phyloP scores from a whole-genome alignment of 2,888 invertebrate species.

The Tubiluchus corallicola region DNA sequence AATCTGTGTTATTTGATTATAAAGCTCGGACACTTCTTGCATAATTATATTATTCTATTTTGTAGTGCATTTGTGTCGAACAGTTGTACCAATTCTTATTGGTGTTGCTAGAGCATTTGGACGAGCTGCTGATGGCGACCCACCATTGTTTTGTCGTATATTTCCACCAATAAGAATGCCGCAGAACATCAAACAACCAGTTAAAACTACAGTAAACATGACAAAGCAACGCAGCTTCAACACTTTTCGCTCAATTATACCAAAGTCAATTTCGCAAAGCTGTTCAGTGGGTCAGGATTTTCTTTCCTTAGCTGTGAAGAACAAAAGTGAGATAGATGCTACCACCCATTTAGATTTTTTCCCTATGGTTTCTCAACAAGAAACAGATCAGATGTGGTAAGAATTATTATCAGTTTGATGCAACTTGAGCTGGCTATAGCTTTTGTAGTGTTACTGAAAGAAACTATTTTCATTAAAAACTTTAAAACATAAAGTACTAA shows the following conservation, averaged over 20 bases:
- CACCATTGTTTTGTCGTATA: constrained; percentile 59
- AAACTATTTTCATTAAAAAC: too few relatives aligned
- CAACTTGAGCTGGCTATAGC: too few relatives aligned
- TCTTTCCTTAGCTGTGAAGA: too few relatives aligned
- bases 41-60: constrained; percentile 15
- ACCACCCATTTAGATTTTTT: too few relatives aligned
- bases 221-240: constrained; percentile 29
- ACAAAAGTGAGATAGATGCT: too few relatives aligned
- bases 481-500: too few relatives aligned
- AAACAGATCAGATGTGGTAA: too few relatives aligned
- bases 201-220: constrained; percentile 12
- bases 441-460: too few relatives aligned
- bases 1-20: too few relatives aligned
- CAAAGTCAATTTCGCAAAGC: constrained; percentile 55
- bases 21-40: too few relatives aligned
- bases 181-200: constrained; percentile 15
- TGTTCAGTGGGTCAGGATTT: background rate
- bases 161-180: constrained; percentile 59
- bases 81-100: constrained; percentile 63
- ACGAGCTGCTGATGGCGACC: constrained; percentile 51
- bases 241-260: constrained; percentile 58
- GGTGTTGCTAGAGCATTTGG: constrained; percentile 81
- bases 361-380: too few relatives aligned
- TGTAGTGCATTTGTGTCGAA: constrained; percentile 57
- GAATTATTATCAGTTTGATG: too few relatives aligned